Evolutionary conservation across 2,888 invertebrate genomes (phyloP).

Genomic region (Orthosia gothica): DNA sequence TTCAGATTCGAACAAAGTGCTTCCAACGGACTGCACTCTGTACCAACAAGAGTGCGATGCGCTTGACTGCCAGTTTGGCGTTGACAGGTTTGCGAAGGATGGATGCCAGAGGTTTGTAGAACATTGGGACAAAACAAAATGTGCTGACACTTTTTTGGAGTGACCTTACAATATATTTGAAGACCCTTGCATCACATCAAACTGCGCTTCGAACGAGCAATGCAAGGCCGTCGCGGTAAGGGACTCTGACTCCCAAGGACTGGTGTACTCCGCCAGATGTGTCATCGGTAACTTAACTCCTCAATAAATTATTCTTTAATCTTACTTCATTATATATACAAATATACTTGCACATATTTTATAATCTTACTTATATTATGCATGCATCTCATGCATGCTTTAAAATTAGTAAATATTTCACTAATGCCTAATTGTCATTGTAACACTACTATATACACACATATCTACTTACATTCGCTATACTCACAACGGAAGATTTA

Average conservation of each 20-base stretch:
- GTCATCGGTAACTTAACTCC: constrained; percentile 49
- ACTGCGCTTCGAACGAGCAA: constrained; percentile 93
- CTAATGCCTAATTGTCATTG: too few species aligned
- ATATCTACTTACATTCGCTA: too few species aligned
- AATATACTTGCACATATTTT: too few species aligned
- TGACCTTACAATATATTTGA: constrained; percentile 63
- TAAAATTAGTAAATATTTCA: too few species aligned
- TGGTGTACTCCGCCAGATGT: constrained; percentile 83
- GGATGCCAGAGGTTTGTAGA: constrained; percentile 80
- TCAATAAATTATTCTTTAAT: not conserved
- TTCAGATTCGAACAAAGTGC: constrained; percentile 16
- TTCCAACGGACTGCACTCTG: constrained; percentile 87
- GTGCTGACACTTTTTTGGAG: not conserved
- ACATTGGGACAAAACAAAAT: too few species aligned
- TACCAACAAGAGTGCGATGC: constrained; percentile 92
- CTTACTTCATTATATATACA: too few species aligned
- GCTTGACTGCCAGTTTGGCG: constrained; percentile 94
- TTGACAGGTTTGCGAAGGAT: constrained; percentile 83
- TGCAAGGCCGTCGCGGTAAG: constrained; percentile 93
- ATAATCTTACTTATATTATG: too few species aligned
- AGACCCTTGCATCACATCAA: constrained; percentile 93
- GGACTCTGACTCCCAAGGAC: constrained; percentile 75
- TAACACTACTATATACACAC: too few species aligned
- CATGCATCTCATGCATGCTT: too few species aligned
- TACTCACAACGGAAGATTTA: too few species aligned